Evolutionary conservation across 2,113 vertebrate genomes (phyloP), one percentile per base, ranked within the genome.

Genomic region (Euleptes europaea): DNA sequence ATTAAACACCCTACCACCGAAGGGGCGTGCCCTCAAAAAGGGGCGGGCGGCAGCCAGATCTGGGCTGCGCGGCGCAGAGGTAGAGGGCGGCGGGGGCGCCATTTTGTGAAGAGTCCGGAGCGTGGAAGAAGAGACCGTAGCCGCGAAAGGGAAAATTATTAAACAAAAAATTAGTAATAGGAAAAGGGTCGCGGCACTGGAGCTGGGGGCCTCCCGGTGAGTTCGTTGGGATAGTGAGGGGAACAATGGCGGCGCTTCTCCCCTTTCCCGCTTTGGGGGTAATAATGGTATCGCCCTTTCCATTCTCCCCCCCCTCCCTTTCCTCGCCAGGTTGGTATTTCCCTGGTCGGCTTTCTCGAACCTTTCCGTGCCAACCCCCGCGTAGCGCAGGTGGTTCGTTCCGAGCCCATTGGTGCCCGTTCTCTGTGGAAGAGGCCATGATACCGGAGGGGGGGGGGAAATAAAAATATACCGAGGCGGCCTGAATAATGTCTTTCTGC

Each of bases 81-180:
- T 87, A 84, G 78, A 93, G 94, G 90, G 90, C 88, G 92, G 88
- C 49, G 88, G 67, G 88, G 92, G 85, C 86, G 94, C 94, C 94
- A 95, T 95, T 94, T 94, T 95, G 94, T 94, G 93, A 86, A 89
- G 89, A 88, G 84, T 47, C 82, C 84, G 65, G 82, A 89, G 63
- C 57, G 3, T 84, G 85, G 82, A 40, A 63, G 77, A 38, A 21
- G 67, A 7, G 72, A 88, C 86, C 31, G 88, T 0, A 6, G 28
- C 69, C 38, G 49, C 33, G 67, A 35, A 57, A n/a, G 26, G 31
- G 14, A 65, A 23, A 54, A 8, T 28, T 63, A 26, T 60, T 60
- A 26, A 28, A 40, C 15, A n/a, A 21, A 44, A n/a, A 12, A 28
- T n/a, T 75, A 26, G 3, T 3, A 31, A 17, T 19, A 76, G 33